These are phyloP conservation scores for Triops longicaudatus DNA, from an alignment of 1,140 invertebrate genomes.

Conservation along the genomic window DNA sequence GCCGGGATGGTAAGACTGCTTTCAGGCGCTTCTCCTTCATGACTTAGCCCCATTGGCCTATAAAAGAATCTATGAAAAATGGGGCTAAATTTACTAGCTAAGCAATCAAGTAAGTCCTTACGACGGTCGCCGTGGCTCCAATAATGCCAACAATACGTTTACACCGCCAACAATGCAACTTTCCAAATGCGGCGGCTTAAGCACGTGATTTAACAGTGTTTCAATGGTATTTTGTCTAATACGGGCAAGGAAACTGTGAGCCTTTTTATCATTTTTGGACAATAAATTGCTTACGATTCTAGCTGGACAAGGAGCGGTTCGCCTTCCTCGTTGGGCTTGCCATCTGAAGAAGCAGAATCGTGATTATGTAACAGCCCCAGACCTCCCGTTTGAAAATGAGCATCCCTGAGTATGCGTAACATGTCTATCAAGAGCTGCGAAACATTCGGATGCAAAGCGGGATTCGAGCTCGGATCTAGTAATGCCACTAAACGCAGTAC, in stretches of 20 bases:
- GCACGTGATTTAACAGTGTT: slow-evolving; percentile 60
- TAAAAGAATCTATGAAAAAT: neutral
- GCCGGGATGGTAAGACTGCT: slow-evolving; percentile 38
- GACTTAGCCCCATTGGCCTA: neutral
- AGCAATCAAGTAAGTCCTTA: slow-evolving; percentile 35
- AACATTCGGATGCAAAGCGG: slow-evolving; percentile 67
- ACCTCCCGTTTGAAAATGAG: slow-evolving; percentile 33
- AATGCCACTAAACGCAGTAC: slow-evolving; percentile 71
- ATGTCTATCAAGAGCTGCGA: slow-evolving; percentile 74
- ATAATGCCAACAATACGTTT: slow-evolving; percentile 61
- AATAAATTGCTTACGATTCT: slow-evolving; percentile 54
- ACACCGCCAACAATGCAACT: slow-evolving; percentile 69
- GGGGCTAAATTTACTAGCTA: neutral
- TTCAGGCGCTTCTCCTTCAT: slow-evolving; percentile 35
- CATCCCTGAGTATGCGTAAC: slow-evolving; percentile 57
- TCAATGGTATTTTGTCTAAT: slow-evolving; percentile 53
- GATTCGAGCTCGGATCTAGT: slow-evolving; percentile 62
- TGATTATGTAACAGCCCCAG: neutral
- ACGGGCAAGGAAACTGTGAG: neutral
- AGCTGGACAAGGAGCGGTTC: slow-evolving; percentile 58
- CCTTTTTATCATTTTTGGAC: neutral
- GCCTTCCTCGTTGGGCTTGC: slow-evolving; percentile 30
- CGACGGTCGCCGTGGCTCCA: slow-evolving; percentile 48
- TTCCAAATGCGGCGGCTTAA: slow-evolving; percentile 56
- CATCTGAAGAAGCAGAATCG: neutral